Base-by-base conservation (phyloP, 2,797 vertebrate species). In the Myotis planiceps region DNA sequence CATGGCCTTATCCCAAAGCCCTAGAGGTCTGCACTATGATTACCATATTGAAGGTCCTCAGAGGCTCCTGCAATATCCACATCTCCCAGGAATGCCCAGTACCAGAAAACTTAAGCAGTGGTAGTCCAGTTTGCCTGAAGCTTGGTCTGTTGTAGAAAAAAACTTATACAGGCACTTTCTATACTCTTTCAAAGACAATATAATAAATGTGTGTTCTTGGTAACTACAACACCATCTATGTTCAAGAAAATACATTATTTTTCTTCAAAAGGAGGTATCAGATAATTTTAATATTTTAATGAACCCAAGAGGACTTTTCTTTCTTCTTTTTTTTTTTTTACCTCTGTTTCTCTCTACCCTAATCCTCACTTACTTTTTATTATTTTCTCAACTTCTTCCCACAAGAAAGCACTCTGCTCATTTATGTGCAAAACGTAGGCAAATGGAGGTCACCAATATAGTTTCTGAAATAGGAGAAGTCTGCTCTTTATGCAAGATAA, bases 401-500 rank as follows among this genome's bases (percentile, higher is more conserved):
- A 68, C 29, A 79, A 71, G 21, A 63, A 89, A 83, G 13, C 1
- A 63, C 34, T 66, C 53, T 25, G 58, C 13, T 86, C 27, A 92
- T 76, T 78, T 88, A 79, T 0, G 0, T 42, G 1, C 27, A 79
- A 88, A 80, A 71, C 0, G 23, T 84, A n/a, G 6, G 18, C 5
- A 93, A 89, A 84, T 65, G 71, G 5, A 72, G n/a, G 83, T 90
- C 71, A 75, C 25, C 27, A 39, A n/a, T 23, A 25, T 15, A 84
- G 68, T 60, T 97, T 71, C 55, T 79, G 65, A 92, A 95, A 71
- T 34, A 84, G 49, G 9, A 60, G 19, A 94, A 60, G 7, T 69
- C 25, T 65, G 14, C 47, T 90, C 29, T 68, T 95, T 49, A 58
- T 32, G 49, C 53, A 58, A 71, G 51, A 51, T 86, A 90, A 90